Evolutionary conservation across 2,888 invertebrate species (phyloP).

Genomic region (Galerucella calmariensis): DNA sequence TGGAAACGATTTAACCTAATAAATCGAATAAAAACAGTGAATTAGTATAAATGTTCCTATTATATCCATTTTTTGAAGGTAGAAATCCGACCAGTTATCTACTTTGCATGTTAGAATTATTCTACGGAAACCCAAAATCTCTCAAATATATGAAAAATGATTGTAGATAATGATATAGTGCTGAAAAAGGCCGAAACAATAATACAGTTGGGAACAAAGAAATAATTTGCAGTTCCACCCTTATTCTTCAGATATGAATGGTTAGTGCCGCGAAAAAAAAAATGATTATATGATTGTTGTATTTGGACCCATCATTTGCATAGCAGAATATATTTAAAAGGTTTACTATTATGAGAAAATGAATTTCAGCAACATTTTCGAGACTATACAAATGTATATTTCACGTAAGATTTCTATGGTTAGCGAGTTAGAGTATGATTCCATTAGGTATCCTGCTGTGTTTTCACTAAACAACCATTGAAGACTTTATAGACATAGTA

Average conservation of each 20-base stretch:
- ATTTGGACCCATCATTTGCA: constrained; percentile 37
- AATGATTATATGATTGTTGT: constrained; percentile 34
- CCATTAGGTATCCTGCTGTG: no score
- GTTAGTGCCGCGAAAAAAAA: constrained; percentile 35
- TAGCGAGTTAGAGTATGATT: no score
- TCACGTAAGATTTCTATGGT: no score
- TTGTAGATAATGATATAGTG: constrained; percentile 30
- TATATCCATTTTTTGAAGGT: background rate
- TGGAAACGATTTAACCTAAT: background rate
- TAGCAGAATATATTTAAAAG: constrained; percentile 7
- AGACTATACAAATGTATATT: no score
- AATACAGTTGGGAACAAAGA: constrained; percentile 32
- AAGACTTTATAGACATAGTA: no score
- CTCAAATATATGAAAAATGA: constrained; percentile 22
- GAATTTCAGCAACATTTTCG: background rate
- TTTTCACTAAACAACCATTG: no score
- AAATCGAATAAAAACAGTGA: background rate
- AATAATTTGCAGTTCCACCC: constrained; percentile 33
- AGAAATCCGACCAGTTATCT: background rate
- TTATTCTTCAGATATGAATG: constrained; percentile 29
- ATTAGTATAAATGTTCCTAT: constrained; percentile 10
- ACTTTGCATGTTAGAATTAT: constrained; percentile 39
- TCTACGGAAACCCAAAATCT: constrained; percentile 19
- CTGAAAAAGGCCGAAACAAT: constrained; percentile 23
- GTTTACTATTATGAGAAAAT: background rate